These are phyloP conservation scores for Tamias sibiricus DNA, from an alignment of 2,113 vertebrate genomes.

Conservation along the genomic window DNA sequence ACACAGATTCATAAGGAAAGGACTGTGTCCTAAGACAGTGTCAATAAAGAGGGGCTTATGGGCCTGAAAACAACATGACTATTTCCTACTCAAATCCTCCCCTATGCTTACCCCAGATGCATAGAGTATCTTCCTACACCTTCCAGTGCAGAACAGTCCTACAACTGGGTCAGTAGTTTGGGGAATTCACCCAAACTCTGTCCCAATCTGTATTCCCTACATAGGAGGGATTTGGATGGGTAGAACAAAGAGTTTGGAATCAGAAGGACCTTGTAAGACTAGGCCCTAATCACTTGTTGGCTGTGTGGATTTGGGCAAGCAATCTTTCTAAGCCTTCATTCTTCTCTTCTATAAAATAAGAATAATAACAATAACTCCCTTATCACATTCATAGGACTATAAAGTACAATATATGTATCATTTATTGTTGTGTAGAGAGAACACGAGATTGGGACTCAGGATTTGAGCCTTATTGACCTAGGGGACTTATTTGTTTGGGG, in stretches of 20 bases:
- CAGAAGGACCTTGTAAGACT: background rate
- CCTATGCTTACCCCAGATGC: background rate
- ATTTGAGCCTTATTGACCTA: background rate
- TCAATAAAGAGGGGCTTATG: background rate
- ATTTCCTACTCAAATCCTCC: background rate
- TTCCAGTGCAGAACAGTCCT: background rate
- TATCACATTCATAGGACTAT: background rate
- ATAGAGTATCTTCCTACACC: background rate
- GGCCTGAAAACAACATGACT: background rate
- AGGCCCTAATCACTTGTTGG: background rate
- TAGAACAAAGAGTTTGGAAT: background rate
- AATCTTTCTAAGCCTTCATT: background rate
- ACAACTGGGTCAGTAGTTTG: background rate
- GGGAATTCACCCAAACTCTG: background rate
- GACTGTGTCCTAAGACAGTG: background rate
- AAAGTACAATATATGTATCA: background rate
- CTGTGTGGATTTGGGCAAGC: background rate
- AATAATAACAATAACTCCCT: background rate
- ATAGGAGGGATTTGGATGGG: background rate
- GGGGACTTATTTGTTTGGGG: background rate
- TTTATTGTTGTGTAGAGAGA: background rate
- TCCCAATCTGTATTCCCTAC: background rate
- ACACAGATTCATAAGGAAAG: background rate
- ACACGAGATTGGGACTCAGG: background rate
- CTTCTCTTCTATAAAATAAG: constrained; percentile 21